phyloP scores from a whole-genome alignment of 2,113 vertebrate genomes.

The Atrichornis clamosus region DNA sequence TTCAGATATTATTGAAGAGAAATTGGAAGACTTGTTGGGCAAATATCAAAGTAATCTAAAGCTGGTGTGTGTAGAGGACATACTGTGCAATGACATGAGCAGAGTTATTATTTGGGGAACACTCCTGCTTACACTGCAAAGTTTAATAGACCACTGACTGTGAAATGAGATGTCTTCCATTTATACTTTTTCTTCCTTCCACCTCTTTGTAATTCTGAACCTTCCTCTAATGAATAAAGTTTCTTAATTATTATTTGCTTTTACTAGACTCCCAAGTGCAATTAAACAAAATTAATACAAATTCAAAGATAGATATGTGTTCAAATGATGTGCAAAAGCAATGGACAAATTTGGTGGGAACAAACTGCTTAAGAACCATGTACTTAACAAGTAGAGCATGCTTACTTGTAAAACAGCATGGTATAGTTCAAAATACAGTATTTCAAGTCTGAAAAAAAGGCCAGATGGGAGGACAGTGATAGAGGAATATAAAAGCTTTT shows the following conservation, averaged over 20 bases:
- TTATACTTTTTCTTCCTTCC: not conserved
- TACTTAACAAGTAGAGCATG: not conserved
- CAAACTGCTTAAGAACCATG: not conserved
- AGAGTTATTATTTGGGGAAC: constrained; percentile 30
- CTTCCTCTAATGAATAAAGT: not conserved
- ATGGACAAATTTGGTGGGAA: not conserved
- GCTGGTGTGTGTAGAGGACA: not conserved
- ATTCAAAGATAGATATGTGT: not conserved
- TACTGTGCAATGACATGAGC: not conserved
- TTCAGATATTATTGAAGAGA: constrained; percentile 48
- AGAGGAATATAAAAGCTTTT: not conserved
- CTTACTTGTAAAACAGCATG: not conserved
- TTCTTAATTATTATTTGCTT: not conserved
- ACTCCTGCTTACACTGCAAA: constrained; percentile 32
- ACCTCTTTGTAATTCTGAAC: not conserved
- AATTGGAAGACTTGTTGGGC: constrained; percentile 30
- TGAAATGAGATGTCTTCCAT: not conserved
- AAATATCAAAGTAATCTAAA: constrained; percentile 58
- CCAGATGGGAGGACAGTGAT: not conserved
- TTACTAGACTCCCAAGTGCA: not conserved
- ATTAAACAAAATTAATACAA: not conserved
- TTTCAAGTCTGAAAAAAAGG: not conserved
- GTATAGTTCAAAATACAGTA: not conserved
- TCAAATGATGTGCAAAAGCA: not conserved
- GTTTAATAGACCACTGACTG: not conserved